These are phyloP conservation scores for Poecilia gillii DNA, from an alignment of 2,797 vertebrate species.

Conservation along the genomic window DNA sequence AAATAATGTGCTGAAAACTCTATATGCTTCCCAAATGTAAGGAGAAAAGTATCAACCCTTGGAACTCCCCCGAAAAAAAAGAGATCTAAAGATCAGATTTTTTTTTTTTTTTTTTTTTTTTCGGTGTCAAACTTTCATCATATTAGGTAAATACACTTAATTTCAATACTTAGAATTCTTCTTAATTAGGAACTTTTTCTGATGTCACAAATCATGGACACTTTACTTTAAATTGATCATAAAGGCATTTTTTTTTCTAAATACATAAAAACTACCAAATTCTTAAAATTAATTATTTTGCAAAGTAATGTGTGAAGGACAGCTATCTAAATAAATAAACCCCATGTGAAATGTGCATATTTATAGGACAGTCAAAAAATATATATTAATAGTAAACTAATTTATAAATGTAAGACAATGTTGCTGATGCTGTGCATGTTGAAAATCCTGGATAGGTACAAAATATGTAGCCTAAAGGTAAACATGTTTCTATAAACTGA, in stretches of 20 bases:
- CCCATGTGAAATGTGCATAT: not conserved
- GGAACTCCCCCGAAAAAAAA: no score
- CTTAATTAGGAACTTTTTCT: not conserved
- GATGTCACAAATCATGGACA: not conserved
- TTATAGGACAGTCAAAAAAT: not conserved
- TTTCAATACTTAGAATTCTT: not conserved
- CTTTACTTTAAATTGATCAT: not conserved
- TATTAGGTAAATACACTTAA: not conserved
- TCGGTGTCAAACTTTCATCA: not conserved
- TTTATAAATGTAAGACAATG: conserved; percentile 26
- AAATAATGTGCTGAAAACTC: not conserved
- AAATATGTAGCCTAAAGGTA: conserved; percentile 37
- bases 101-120: no score
- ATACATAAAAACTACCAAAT: not conserved
- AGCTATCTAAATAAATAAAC: not conserved
- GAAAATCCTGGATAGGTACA: conserved; percentile 68
- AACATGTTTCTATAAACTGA: conserved; percentile 43
- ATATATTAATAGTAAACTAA: not conserved
- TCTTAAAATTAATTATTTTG: not conserved
- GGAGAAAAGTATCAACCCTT: not conserved
- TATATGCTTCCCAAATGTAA: not conserved
- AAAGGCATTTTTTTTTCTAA: not conserved
- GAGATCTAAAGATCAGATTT: not conserved
- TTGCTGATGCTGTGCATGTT: conserved; percentile 63
- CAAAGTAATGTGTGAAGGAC: not conserved